Percentiles rank a stretch among this genome's conserved stretches.
These are phyloP conservation scores for Meloe dianella DNA, from an alignment of 2,888 invertebrate species.

Conservation along the genomic window DNA sequence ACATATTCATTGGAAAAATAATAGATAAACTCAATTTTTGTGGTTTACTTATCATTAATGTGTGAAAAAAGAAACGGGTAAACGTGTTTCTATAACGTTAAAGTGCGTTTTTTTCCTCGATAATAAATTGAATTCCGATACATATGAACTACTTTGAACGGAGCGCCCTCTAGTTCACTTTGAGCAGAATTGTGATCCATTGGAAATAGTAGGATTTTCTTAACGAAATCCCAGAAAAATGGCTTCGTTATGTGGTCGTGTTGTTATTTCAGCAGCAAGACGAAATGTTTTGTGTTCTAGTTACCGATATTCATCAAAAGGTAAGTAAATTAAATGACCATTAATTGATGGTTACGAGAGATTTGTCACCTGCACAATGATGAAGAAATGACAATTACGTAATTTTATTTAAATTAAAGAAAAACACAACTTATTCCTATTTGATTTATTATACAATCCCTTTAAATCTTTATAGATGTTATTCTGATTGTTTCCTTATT, in stretches of 20 bases:
- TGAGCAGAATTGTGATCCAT: constrained; percentile 12
- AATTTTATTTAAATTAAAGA: constrained; percentile 36
- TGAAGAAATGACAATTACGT: constrained; percentile 50
- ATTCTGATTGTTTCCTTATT: background rate
- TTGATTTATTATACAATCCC: background rate
- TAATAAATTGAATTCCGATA: background rate
- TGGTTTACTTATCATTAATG: background rate
- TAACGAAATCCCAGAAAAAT: constrained; percentile 60
- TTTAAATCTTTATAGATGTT: background rate
- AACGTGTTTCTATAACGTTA: no score
- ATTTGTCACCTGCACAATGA: background rate
- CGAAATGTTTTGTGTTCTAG: constrained; percentile 69
- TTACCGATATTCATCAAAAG: constrained; percentile 68
- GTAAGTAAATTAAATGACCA: constrained; percentile 61
- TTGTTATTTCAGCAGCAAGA: constrained; percentile 69
- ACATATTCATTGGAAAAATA: background rate
- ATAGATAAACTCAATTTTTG: background rate
- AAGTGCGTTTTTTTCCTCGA: no score
- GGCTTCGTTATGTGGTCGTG: constrained; percentile 79
- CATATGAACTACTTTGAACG: constrained; percentile 4
- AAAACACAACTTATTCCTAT: background rate
- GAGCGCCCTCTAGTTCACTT: constrained; percentile 23
- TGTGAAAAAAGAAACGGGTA: no score
- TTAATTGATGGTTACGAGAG: background rate
- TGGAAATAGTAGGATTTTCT: constrained; percentile 22